A percentile compares a stretch with the other conserved stretches of the same genome.
phyloP scores from a whole-genome alignment of 2,888 invertebrate genomes.

The Amiota minor region DNA sequence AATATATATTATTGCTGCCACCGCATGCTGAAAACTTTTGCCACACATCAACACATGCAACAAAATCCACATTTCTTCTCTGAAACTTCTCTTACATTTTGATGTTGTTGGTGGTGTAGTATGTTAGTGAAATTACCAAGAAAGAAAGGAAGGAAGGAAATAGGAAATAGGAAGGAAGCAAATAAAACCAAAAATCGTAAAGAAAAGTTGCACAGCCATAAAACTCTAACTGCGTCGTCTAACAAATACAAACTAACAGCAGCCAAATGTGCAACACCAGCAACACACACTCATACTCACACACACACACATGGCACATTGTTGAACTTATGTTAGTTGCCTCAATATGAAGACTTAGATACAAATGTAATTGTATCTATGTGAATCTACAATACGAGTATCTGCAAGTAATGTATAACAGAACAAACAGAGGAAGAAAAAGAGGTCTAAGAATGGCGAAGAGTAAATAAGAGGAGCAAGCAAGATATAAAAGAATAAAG shows the following conservation, averaged over 20 bases:
- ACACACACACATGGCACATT: neutral
- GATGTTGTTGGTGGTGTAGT: too few relatives aligned
- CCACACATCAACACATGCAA: neutral
- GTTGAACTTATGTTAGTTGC: neutral
- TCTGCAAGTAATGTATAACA: neutral
- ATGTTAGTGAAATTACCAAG: neutral
- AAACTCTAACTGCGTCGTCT: neutral
- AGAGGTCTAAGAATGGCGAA: neutral
- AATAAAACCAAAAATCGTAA: neutral
- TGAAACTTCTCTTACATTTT: too few relatives aligned
- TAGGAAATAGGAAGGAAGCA: neutral
- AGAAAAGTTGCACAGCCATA: slow-evolving; percentile 7
- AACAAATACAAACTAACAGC: neutral
- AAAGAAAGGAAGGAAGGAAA: neutral
- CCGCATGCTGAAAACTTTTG: slow-evolving; percentile 23
- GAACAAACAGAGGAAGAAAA: neutral
- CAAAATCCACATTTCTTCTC: too few relatives aligned
- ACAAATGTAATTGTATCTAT: neutral
- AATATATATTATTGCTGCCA: slow-evolving; percentile 25
- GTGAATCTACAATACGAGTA: neutral
- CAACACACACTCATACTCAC: too few relatives aligned
- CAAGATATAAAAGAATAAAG: slow-evolving; percentile 8
- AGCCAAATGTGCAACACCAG: neutral
- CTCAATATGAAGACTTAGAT: neutral
- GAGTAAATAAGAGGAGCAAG: neutral